These are phyloP conservation scores for Zaprionus ghesquierei DNA, from an alignment of 1,140 invertebrate genomes.

Conservation along the genomic window DNA sequence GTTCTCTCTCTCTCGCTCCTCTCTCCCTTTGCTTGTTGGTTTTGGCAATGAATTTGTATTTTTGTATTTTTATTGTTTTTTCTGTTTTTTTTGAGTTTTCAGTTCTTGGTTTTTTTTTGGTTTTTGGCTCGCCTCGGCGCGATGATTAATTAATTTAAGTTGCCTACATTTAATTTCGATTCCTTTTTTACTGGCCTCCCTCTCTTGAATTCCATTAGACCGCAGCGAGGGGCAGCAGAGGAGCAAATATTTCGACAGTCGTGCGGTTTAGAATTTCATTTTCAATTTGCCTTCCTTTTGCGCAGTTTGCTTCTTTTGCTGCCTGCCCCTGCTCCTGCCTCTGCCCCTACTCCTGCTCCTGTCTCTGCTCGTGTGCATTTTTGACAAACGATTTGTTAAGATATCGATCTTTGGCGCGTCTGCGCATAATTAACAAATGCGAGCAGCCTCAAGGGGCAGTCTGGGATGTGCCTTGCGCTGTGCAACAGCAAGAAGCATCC, in stretches of 20 bases:
- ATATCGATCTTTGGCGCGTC: conserved; percentile 78
- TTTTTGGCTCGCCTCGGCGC: conserved; percentile 15
- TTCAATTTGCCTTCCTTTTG: conserved; percentile 54
- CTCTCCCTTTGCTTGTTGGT: conserved; percentile 22
- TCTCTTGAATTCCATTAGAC: conserved; percentile 70
- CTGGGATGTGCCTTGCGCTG: neutral
- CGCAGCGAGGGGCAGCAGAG: conserved; percentile 15
- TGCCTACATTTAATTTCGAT: conserved; percentile 77
- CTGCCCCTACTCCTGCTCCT: neutral
- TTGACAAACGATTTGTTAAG: conserved; percentile 79
- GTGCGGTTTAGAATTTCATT: conserved; percentile 78
- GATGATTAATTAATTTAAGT: conserved; percentile 79
- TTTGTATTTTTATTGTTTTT: conserved; percentile 11
- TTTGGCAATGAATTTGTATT: conserved; percentile 74
- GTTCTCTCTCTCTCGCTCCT: neutral
- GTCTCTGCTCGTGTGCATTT: conserved; percentile 46
- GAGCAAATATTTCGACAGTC: conserved; percentile 74
- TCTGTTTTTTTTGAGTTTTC: conserved; percentile 31
- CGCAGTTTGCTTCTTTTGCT: neutral
- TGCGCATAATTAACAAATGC: conserved; percentile 65
- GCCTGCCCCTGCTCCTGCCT: neutral
- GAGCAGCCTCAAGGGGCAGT: neutral
- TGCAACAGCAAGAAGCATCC: conserved; percentile 20
- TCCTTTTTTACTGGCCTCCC: conserved; percentile 61
- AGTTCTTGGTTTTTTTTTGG: conserved; percentile 31